These are phyloP conservation scores for Parauchenoglanis punctatus DNA, from an alignment of 2,797 vertebrate genomes.

Conservation along the genomic window DNA sequence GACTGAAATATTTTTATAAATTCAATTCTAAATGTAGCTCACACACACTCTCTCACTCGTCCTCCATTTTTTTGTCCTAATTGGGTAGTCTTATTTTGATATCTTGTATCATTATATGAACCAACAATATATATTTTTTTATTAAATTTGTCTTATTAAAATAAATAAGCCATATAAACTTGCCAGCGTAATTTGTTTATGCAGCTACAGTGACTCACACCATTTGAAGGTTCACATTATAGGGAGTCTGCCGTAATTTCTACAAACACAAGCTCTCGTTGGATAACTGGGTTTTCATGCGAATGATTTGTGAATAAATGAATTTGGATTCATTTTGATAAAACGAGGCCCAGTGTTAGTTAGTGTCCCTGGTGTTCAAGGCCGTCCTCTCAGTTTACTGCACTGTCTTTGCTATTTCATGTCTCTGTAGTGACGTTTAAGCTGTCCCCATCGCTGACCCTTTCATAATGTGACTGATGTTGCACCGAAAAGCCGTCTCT, in stretches of 20 bases:
- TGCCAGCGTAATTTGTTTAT: background rate
- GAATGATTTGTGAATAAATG: background rate
- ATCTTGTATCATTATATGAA: background rate
- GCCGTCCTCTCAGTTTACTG: background rate
- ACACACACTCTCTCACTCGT: background rate
- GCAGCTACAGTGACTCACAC: background rate
- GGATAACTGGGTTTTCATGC: background rate
- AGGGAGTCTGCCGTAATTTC: background rate
- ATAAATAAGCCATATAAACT: background rate
- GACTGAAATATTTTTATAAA: background rate
- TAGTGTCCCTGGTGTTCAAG: background rate
- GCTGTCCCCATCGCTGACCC: background rate
- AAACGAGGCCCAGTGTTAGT: background rate
- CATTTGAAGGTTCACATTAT: background rate
- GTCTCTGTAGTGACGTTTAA: background rate
- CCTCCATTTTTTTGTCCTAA: background rate
- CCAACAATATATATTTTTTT: background rate
- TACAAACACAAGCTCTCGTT: background rate
- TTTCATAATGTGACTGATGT: background rate
- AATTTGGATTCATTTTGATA: background rate
- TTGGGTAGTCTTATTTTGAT: no score
- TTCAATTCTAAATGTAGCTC: background rate
- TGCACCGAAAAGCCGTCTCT: background rate
- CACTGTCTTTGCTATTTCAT: conserved; percentile 7
- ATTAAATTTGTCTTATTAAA: background rate